A percentile compares a stretch with the other conserved stretches of the same genome.
Evolutionary conservation across 2,888 invertebrate genomes (phyloP).

Genomic region (Cyclophora albipunctata): DNA sequence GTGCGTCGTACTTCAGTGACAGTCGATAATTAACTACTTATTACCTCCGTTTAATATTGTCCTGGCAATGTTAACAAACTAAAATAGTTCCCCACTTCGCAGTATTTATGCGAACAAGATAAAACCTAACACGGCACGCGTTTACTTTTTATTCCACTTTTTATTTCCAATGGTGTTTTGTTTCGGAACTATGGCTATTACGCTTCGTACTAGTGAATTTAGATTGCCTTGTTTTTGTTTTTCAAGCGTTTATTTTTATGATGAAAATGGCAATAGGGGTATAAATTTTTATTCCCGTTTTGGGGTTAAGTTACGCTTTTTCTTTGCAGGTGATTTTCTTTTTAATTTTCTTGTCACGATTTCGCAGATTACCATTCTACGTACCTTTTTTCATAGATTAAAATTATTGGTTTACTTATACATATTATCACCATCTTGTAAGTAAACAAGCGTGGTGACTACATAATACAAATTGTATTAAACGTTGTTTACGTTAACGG

Average conservation of each 20-base stretch:
- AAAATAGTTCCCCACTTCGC: constrained; percentile 41
- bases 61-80: constrained; percentile 54
- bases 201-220: constrained; percentile 17
- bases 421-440: no score
- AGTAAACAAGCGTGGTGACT: no score
- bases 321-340: no score
- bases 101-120: constrained; percentile 53
- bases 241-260: constrained; percentile 20
- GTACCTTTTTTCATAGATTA: no score
- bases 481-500: no score
- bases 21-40: constrained; percentile 60
- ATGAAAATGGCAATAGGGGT: constrained; percentile 10
- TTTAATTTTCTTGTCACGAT: no score
- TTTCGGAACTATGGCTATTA: constrained; percentile 41
- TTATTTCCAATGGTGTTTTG: constrained; percentile 31
- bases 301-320: no score
- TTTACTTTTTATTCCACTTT: constrained; percentile 46
- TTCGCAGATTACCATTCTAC: no score
- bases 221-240: constrained; percentile 24
- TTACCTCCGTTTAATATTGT: constrained; percentile 54
- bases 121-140: constrained; percentile 44
- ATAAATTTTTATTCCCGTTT: no score
- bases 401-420: no score
- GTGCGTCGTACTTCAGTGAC: constrained; percentile 29
- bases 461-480: no score